Conservation (phyloP, 35 echinoderm and acorn worm genomes). For the Ptychodera flava region DNA sequence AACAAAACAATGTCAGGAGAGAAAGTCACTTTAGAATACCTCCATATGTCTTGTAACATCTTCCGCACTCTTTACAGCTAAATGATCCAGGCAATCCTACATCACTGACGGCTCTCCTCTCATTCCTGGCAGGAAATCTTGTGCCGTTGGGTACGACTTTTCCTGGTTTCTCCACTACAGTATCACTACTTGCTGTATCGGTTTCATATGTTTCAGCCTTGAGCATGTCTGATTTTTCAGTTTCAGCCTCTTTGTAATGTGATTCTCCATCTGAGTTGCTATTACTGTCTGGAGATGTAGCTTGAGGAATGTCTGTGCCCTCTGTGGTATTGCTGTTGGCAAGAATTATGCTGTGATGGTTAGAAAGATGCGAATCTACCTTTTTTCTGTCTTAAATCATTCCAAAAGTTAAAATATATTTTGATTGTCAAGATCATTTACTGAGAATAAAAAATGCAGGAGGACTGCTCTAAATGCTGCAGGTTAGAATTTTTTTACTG, state of each 20-base stretch:
- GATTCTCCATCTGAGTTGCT: neutral
- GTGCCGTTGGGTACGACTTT: no score
- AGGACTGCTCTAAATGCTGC: neutral
- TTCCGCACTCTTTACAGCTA: neutral
- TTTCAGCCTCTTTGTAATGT: neutral
- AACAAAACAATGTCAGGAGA: neutral
- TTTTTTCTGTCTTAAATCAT: neutral
- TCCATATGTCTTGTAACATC: neutral
- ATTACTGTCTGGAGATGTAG: neutral
- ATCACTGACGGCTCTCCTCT: neutral
- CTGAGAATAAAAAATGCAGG: no score
- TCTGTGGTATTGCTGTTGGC: neutral
- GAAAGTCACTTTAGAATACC: neutral
- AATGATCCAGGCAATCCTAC: neutral
- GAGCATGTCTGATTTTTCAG: neutral
- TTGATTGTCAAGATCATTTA: no score
- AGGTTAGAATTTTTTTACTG: neutral
- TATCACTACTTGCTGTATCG: neutral
- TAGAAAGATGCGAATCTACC: neutral
- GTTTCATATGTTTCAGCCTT: neutral
- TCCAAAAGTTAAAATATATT: neutral
- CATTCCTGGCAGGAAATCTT: no score
- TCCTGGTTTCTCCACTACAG: no score
- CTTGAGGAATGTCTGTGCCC: neutral
- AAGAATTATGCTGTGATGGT: neutral